Percentiles rank a stretch among this genome's conserved stretches.
phyloP scores from a whole-genome alignment of 2,113 vertebrate genomes.

The Heterotis niloticus region DNA sequence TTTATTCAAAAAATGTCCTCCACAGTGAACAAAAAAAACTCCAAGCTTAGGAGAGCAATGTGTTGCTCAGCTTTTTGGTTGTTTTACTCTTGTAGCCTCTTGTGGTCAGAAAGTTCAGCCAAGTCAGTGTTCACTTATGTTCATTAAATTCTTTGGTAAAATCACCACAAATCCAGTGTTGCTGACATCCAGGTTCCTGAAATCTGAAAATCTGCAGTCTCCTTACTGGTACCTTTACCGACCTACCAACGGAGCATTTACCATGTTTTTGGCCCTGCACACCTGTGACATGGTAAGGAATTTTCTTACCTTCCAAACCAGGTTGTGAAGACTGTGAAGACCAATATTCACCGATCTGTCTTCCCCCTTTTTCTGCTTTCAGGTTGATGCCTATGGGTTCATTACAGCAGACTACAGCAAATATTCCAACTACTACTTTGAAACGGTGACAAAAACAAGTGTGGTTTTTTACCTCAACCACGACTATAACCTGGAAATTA shows the following conservation, averaged over 20 bases:
- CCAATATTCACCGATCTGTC: too few species aligned
- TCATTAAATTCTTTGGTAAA: too few species aligned
- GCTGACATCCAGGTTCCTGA: conserved; percentile 68
- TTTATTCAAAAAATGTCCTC: too few species aligned
- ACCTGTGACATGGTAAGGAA: conserved; percentile 76
- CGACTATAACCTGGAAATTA: conserved; percentile 73
- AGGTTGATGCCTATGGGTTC: conserved; percentile 86
- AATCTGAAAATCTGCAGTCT: conserved; percentile 54
- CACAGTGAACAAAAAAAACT: too few species aligned
- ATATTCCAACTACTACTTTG: conserved; percentile 77
- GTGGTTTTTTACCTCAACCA: conserved; percentile 75
- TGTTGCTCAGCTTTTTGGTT: too few species aligned
- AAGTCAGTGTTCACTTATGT: neutral
- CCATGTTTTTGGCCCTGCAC: conserved; percentile 79
- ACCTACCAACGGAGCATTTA: conserved; percentile 78
- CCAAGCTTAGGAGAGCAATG: too few species aligned
- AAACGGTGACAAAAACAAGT: conserved; percentile 47
- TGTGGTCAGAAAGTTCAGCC: neutral
- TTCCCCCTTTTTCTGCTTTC: conserved; percentile 5
- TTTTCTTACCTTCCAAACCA: neutral
- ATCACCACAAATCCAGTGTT: too few species aligned
- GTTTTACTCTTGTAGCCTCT: neutral
- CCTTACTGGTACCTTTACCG: conserved; percentile 67
- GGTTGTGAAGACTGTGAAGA: too few species aligned
- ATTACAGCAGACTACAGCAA: conserved; percentile 70